Base-by-base conservation (phyloP, 2,888 invertebrate species). In the Melipona bicolor region DNA sequence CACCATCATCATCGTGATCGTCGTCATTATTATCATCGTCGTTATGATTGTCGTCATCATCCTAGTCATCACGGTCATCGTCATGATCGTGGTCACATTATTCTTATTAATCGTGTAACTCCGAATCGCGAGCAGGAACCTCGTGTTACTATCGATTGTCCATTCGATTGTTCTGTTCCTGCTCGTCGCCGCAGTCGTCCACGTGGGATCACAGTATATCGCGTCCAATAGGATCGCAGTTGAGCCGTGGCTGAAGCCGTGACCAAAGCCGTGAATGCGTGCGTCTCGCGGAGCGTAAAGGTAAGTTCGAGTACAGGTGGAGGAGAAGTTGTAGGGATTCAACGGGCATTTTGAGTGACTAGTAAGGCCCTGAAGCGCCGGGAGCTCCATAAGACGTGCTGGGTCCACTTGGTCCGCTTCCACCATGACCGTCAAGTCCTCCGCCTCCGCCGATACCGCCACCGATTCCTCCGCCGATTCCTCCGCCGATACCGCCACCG, bases 311-410 rank as follows among this genome's bases (percentile, higher is more conserved):
- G 88, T 88, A 79, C 85, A 82, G 74, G 81, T 83, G 43, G 86
- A 87, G 87, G 78, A 83, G 83, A 84, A 80, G 87, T 79, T 79
- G 83, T 67, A 65, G 73, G 74, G 85, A 81, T 84, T 83, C 77
- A 82, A 84, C 83, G 88, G 89, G 86, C 84, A 84, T 81, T 87
- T 80, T 90, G 91, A 93, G 74, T 94, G 94, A 94, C 94, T 96
- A 96, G 94, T 97, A 97, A 87, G 97, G 97, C 93, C 97, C 97
- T 92, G 97, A 96, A 92, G 95, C 96, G 86, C 96, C 96, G 92
- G 96, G 96, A 92, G 96, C 95, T 84, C 96, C 96, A 95, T 96
- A 97, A 87, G 95, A 96, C 91, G 95, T 93, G 95, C 96, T 96
- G 92, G 96, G 96, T 75, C 95, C 95, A 83, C 93, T 92, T 49